Conservation (phyloP, 92 coral and sea anemone genomes). For the Epizoanthus ramosus region DNA sequence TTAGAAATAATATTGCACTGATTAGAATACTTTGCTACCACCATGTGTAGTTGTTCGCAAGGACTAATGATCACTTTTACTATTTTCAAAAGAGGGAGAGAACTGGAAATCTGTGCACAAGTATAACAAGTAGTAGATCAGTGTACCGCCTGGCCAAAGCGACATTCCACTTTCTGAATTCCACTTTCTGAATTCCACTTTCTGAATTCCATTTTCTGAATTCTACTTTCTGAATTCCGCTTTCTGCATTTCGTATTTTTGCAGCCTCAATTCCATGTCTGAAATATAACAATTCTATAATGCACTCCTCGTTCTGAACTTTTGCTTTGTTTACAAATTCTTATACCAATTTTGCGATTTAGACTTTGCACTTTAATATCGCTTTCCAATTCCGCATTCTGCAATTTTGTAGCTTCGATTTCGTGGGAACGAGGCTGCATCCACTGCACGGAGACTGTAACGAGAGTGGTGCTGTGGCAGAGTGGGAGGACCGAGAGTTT, state of each 20-base stretch:
- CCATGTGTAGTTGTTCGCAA: too few relatives aligned
- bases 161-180: too few relatives aligned
- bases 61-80: too few relatives aligned
- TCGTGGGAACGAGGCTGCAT: neutral
- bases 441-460: too few relatives aligned
- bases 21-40: too few relatives aligned
- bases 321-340: neutral
- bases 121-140: neutral
- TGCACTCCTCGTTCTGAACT: neutral
- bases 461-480: neutral
- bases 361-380: neutral
- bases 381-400: neutral
- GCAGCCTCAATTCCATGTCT: neutral
- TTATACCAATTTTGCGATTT: neutral
- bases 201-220: neutral
- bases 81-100: too few relatives aligned
- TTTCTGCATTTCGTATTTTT: neutral
- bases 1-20: too few relatives aligned
- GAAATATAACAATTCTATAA: neutral
- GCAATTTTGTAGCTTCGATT: conserved; percentile 10
- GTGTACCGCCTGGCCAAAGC: neutral
- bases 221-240: neutral
- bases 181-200: too few relatives aligned
- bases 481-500: neutral
- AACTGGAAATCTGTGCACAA: too few relatives aligned